phyloP scores from a whole-genome alignment of 1,140 invertebrate species.

The Drosophila lacteicornis region DNA sequence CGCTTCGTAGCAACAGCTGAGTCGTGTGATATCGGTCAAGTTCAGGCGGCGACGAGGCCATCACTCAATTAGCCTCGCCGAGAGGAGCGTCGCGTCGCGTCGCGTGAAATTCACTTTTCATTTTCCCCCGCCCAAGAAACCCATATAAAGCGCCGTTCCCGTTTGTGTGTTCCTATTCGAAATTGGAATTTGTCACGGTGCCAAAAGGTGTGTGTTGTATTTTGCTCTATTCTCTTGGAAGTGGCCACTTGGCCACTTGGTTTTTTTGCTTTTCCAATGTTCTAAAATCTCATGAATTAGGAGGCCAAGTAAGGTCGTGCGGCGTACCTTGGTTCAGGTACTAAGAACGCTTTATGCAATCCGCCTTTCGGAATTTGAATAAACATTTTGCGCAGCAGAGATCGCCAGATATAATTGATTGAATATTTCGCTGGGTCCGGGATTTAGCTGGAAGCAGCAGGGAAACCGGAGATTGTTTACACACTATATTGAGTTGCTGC shows the following conservation, averaged over 20 bases:
- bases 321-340: conserved; percentile 21
- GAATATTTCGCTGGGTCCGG: conserved; percentile 6
- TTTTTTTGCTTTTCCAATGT: conserved; percentile 13
- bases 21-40: conserved; percentile 72
- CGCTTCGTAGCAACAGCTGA: conserved; percentile 33
- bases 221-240: conserved; percentile 36
- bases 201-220: conserved; percentile 69
- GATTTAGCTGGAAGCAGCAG: not conserved
- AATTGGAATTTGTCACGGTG: conserved; percentile 65
- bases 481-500: not conserved
- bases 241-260: conserved; percentile 17
- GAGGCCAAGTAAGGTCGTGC: conserved; percentile 25
- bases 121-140: conserved; percentile 11
- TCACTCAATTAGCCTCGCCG: conserved; percentile 30
- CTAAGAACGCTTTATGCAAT: conserved; percentile 29
- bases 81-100: conserved; percentile 17
- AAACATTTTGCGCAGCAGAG: conserved; percentile 48
- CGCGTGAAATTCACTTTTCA: conserved; percentile 44
- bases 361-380: conserved; percentile 11
- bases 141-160: conserved; percentile 3
- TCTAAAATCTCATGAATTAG: conserved; percentile 32
- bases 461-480: conserved; percentile 11
- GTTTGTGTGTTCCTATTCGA: conserved; percentile 18
- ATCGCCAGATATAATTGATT: conserved; percentile 29
- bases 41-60: conserved; percentile 54